Evolutionary conservation across 2,888 invertebrate genomes (phyloP).

Genomic region (Drosophila stalkeri): DNA sequence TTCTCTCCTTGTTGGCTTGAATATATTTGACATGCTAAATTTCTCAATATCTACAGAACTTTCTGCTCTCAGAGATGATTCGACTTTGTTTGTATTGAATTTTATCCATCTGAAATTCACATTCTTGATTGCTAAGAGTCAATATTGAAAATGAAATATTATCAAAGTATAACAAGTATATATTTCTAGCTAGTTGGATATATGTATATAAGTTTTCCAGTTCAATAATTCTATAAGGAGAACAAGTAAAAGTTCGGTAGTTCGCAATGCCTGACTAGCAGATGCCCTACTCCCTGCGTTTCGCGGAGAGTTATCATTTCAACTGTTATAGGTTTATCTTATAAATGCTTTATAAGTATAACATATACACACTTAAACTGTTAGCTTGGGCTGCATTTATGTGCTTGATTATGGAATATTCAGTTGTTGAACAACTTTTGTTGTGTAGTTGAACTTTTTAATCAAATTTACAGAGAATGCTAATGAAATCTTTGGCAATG

Average conservation of each 20-base stretch:
- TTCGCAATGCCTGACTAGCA: background rate
- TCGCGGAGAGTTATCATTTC: background rate
- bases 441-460: background rate
- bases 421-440: background rate
- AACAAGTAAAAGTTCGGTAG: background rate
- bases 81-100: background rate
- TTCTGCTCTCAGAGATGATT: background rate
- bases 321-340: background rate
- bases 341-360: background rate
- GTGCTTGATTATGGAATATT: background rate
- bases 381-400: background rate
- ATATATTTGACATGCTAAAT: background rate
- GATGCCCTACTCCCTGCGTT: background rate
- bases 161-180: background rate
- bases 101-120: background rate
- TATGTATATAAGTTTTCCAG: background rate
- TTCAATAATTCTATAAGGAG: background rate
- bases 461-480: background rate
- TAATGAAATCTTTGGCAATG: background rate
- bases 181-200: background rate
- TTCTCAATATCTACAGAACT: background rate
- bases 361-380: background rate
- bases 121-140: background rate
- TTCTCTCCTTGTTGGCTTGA: too few species aligned
- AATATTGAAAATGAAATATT: background rate